Evolutionary conservation across 2,797 vertebrate genomes (phyloP).

Genomic region (Furcifer pardalis): DNA sequence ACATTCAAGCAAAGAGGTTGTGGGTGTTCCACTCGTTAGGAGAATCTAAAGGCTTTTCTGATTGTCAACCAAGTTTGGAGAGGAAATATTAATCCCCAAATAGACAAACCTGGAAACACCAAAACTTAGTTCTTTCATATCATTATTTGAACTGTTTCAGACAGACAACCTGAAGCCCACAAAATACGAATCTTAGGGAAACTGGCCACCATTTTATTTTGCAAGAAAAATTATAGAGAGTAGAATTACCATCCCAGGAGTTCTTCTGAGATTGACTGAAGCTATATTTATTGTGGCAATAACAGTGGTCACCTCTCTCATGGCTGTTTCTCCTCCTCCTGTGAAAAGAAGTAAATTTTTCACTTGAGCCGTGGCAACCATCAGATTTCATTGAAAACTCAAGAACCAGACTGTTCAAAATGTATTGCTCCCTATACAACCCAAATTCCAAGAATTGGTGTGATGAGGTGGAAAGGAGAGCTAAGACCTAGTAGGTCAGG

Average conservation of each 20-base stretch:
- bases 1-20: neutral
- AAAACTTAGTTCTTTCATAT: neutral
- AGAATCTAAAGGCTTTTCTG: neutral
- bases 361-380: neutral
- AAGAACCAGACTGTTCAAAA: neutral
- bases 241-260: neutral
- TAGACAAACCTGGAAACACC: neutral
- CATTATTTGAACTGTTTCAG: neutral
- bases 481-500: neutral
- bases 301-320: neutral
- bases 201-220: neutral
- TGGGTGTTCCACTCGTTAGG: neutral
- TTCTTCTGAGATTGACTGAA: neutral
- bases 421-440: neutral
- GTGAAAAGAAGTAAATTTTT: neutral
- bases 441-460: neutral
- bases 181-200: constrained; percentile 12
- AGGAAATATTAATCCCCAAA: neutral
- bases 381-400: neutral
- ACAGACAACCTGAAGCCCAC: neutral
- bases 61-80: neutral
- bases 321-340: constrained; percentile 2
- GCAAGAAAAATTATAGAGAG: neutral
- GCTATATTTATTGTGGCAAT: neutral
- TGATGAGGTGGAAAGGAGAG: neutral